Conservation (phyloP, 2,113 vertebrate genomes). For the Motacilla alba region DNA sequence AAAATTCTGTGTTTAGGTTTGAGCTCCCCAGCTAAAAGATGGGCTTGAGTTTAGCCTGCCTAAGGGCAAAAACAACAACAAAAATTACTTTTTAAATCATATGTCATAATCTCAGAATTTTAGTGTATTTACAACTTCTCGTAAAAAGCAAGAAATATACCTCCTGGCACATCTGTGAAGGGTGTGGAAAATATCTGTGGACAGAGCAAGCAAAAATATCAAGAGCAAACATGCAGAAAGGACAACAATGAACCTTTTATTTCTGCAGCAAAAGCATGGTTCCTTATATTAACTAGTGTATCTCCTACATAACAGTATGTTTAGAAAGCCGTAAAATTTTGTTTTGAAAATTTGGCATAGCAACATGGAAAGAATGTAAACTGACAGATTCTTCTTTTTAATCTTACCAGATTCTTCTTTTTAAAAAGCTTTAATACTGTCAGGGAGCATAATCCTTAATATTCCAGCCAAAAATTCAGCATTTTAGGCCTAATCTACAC, state of each 20-base stretch:
- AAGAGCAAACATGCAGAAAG: neutral
- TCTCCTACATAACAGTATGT: neutral
- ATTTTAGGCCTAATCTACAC: neutral
- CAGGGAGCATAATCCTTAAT: neutral
- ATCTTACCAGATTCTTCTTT: neutral
- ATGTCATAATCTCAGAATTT: neutral
- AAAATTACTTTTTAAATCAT: neutral
- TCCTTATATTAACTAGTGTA: neutral
- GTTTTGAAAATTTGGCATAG: neutral
- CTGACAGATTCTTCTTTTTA: neutral
- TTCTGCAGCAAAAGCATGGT: neutral
- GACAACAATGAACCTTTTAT: neutral
- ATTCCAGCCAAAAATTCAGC: neutral
- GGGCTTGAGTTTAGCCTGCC: neutral
- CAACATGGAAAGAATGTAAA: neutral
- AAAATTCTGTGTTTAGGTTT: neutral
- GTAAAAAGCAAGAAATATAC: neutral
- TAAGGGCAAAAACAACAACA: neutral
- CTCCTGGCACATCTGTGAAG: rapidly evolving
- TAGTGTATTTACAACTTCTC: neutral
- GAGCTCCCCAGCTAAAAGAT: neutral
- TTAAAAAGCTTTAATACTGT: neutral
- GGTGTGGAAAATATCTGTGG: neutral
- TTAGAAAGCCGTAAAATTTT: neutral
- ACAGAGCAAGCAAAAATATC: neutral